Percentiles rank a stretch among this genome's conserved stretches.
These are phyloP conservation scores for Drosophila leonis DNA, from an alignment of 2,888 invertebrate genomes.

Conservation along the genomic window DNA sequence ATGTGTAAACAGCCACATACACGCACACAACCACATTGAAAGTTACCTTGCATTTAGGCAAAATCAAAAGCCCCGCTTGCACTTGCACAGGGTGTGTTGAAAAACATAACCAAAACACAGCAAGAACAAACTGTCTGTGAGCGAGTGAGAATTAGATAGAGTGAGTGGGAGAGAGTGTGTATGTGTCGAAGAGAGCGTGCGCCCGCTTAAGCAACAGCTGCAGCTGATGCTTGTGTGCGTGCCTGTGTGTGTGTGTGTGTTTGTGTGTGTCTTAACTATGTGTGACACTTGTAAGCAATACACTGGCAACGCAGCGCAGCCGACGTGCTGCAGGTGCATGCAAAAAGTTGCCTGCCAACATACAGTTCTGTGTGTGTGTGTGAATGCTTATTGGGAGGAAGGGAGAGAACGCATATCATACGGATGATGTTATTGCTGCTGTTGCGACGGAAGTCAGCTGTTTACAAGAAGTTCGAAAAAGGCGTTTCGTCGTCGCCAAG, in stretches of 20 bases:
- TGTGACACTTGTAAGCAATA: constrained; percentile 59
- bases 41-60: not conserved
- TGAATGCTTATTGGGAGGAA: constrained; percentile 11
- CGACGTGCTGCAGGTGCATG: constrained; percentile 28
- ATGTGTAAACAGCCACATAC: not conserved
- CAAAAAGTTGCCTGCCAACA: constrained; percentile 25
- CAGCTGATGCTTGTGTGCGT: constrained; percentile 34
- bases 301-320: constrained; percentile 25
- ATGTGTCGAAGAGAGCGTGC: constrained; percentile 30
- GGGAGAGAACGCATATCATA: constrained; percentile 6
- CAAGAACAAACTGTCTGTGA: constrained; percentile 13
- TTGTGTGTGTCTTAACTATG: constrained; percentile 6
- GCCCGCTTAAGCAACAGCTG: constrained; percentile 54
- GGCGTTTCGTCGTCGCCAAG: constrained; percentile 49
- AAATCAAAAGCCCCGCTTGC: not conserved
- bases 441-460: constrained; percentile 45
- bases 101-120: constrained; percentile 19
- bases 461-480: constrained; percentile 54
- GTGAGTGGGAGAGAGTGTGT: constrained; percentile 12
- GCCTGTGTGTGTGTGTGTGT: constrained; percentile 23
- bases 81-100: constrained; percentile 20
- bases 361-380: constrained; percentile 2
- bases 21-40: not conserved
- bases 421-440: constrained; percentile 14
- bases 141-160: not conserved